Conservation (phyloP, 2,888 invertebrate species). For the Stenichneumon culpator region DNA sequence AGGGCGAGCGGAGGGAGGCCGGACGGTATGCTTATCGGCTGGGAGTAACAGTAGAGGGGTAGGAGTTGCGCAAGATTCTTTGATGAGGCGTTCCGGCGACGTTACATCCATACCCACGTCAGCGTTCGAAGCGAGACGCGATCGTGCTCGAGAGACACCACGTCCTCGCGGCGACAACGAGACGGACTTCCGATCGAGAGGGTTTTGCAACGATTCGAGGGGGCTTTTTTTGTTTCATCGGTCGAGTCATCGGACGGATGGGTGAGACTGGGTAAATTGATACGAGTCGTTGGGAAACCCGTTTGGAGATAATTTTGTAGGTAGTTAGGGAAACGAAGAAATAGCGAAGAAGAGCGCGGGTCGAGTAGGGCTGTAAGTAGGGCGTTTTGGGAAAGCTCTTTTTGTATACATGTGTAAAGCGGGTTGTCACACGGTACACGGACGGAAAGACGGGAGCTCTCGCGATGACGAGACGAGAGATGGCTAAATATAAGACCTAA, state of each 20-base stretch:
- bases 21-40: constrained; percentile 12
- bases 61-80: constrained; percentile 50
- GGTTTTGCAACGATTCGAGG: background rate
- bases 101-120: constrained; percentile 45
- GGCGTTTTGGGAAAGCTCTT: constrained; percentile 10
- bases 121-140: constrained; percentile 28
- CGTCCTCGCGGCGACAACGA: background rate
- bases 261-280: background rate
- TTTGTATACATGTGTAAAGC: too few species aligned
- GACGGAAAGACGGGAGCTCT: background rate
- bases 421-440: background rate
- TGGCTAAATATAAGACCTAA: constrained; percentile 51
- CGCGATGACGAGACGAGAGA: constrained; percentile 1
- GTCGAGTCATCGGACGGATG: background rate
- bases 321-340: constrained; percentile 26
- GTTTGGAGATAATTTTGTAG: background rate
- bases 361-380: constrained; percentile 35
- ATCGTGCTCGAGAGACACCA: constrained; percentile 24
- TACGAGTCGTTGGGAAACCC: background rate
- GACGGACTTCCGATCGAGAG: constrained; percentile 14
- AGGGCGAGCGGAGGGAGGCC: background rate
- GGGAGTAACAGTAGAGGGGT: constrained; percentile 1
- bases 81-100: constrained; percentile 37
- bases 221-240: background rate
- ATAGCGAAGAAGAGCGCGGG: constrained; percentile 58